Evolutionary conservation across 2,113 vertebrate genomes (phyloP).

Genomic region (Ceratotherium simum): DNA sequence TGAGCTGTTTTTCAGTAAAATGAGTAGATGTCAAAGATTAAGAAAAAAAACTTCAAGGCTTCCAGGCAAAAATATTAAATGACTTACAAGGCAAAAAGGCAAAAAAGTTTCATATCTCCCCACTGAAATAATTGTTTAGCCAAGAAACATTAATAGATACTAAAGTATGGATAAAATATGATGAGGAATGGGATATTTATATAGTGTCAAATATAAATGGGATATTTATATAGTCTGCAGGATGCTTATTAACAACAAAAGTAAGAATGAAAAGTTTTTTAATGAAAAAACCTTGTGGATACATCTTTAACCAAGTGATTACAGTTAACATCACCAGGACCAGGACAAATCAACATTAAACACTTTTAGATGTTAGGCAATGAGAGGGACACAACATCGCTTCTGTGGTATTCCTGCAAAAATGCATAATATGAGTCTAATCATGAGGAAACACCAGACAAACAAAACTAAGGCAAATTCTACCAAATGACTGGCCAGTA

Average conservation of each 20-base stretch:
- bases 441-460: background rate
- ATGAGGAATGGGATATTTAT: background rate
- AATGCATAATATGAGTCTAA: background rate
- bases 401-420: background rate
- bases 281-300: background rate
- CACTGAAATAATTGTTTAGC: background rate
- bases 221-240: background rate
- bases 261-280: background rate
- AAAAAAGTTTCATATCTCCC: background rate
- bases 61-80: background rate
- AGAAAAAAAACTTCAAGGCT: background rate
- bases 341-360: background rate
- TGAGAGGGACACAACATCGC: accelerated
- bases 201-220: background rate
- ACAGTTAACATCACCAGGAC: background rate
- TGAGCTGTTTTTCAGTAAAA: background rate
- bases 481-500: background rate
- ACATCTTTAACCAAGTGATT: background rate
- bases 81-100: background rate
- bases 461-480: background rate
- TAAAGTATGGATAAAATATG: background rate
- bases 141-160: background rate
- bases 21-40: background rate
- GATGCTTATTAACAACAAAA: background rate
- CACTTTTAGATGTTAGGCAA: background rate